These are phyloP conservation scores for Etheostoma spectabile DNA, from an alignment of 2,113 vertebrate genomes.

Conservation along the genomic window DNA sequence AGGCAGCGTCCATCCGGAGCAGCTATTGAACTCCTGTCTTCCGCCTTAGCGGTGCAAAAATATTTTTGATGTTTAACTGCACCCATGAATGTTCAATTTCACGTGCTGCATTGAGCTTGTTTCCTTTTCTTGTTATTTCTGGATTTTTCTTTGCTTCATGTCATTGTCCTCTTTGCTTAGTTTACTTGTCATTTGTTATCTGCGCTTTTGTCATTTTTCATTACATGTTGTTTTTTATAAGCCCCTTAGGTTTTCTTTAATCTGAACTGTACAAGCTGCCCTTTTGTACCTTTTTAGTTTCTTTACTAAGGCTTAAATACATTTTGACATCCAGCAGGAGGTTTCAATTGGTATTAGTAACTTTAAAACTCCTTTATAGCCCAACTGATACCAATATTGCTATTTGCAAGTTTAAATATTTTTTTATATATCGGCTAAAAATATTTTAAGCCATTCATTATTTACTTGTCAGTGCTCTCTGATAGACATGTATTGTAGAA, in stretches of 20 bases:
- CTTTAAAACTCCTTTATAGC: neutral
- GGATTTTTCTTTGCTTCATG: slow-evolving; percentile 1
- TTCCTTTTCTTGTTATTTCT: slow-evolving; percentile 12
- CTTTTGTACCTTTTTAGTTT: neutral
- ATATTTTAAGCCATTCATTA: neutral
- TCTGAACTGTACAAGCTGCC: neutral
- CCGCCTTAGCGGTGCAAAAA: slow-evolving; percentile 58
- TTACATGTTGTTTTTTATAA: neutral
- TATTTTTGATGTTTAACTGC: slow-evolving; percentile 57
- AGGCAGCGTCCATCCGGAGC: slow-evolving; percentile 59
- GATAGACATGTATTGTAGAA: neutral
- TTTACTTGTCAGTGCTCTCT: neutral
- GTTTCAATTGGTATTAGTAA: neutral
- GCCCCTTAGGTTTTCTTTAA: neutral
- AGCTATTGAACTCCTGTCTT: slow-evolving; percentile 61
- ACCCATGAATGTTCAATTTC: slow-evolving; percentile 30
- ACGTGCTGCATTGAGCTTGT: slow-evolving; percentile 29
- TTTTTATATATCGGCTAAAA: neutral
- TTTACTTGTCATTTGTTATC: neutral
- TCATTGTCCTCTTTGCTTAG: neutral
- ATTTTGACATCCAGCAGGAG: neutral
- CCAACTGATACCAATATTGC: neutral
- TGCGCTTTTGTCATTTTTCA: slow-evolving; percentile 2
- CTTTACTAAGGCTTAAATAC: neutral
- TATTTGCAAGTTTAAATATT: neutral